Evolutionary conservation across 2,888 invertebrate species (phyloP).

Genomic region (Lamproptera curius): DNA sequence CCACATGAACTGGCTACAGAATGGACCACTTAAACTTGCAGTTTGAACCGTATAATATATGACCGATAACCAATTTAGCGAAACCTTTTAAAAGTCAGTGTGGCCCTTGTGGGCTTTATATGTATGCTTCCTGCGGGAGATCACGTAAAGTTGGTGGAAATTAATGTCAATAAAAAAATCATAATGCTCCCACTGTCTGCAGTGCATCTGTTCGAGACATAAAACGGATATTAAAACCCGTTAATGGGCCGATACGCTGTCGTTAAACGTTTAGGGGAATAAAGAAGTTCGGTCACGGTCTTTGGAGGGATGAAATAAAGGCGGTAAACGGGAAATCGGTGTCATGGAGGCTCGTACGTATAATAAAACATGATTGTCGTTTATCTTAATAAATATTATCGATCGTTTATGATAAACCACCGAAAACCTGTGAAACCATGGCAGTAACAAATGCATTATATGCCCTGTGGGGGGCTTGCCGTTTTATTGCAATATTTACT

Average conservation of each 20-base stretch:
- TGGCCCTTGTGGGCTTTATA: background rate
- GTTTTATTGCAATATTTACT: too few species aligned
- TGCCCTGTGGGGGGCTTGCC: too few species aligned
- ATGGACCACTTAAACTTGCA: background rate
- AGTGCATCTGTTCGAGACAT: slow-evolving; percentile 31
- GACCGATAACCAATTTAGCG: background rate
- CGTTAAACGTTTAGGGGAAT: slow-evolving; percentile 15
- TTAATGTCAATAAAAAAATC: slow-evolving; percentile 15
- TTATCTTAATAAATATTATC: too few species aligned
- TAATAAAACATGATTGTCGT: too few species aligned
- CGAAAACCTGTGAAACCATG: too few species aligned
- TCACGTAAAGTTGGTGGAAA: slow-evolving; percentile 16
- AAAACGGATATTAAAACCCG: slow-evolving; percentile 26
- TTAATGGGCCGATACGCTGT: slow-evolving; percentile 25
- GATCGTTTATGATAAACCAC: too few species aligned
- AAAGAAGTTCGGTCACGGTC: slow-evolving; percentile 1
- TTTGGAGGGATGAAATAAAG: background rate
- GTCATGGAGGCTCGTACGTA: background rate
- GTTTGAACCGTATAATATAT: background rate
- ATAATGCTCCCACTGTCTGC: slow-evolving; percentile 20
- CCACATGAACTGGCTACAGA: background rate
- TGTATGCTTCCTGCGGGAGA: slow-evolving; percentile 3
- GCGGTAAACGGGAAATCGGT: slow-evolving; percentile 6
- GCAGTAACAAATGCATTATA: too few species aligned
- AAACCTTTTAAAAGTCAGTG: background rate